These are phyloP conservation scores for Parazoanthus darwini DNA, from an alignment of 92 coral and sea anemone genomes.

Conservation along the genomic window DNA sequence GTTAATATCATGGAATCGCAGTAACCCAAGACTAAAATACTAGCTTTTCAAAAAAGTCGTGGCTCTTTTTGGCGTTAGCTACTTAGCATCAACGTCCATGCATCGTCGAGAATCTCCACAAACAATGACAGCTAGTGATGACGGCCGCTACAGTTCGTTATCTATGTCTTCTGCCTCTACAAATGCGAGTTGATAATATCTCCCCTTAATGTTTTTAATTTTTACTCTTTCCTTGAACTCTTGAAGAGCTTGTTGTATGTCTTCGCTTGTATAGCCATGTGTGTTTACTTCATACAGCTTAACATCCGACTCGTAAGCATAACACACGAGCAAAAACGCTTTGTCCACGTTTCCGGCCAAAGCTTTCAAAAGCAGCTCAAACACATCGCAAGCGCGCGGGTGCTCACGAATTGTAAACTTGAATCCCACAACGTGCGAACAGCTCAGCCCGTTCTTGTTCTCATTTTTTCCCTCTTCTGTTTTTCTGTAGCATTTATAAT, in stretches of 20 bases:
- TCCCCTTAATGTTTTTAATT: constrained; percentile 22
- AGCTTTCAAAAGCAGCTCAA: constrained; percentile 30
- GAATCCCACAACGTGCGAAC: constrained; percentile 29
- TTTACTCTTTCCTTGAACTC: constrained; percentile 27
- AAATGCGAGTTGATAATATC: constrained; percentile 41
- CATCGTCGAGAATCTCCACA: no score
- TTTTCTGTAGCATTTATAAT: constrained; percentile 28
- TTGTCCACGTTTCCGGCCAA: constrained; percentile 19
- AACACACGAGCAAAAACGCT: constrained; percentile 10
- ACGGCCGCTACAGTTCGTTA: background rate
- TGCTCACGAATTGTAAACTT: constrained; percentile 39
- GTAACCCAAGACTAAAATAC: no score
- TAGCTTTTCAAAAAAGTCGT: no score
- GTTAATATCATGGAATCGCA: no score
- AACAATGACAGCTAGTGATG: no score
- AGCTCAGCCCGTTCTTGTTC: background rate
- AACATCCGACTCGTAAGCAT: constrained; percentile 19
- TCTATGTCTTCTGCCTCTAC: constrained; percentile 30
- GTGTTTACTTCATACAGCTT: constrained; percentile 27
- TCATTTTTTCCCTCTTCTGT: background rate
- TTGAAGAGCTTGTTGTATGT: background rate
- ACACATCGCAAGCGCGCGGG: constrained; percentile 39
- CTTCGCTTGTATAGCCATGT: constrained; percentile 8
- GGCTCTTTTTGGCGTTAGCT: no score
- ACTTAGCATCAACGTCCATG: no score